Conservation (phyloP, 2,113 vertebrate species). For the Empidonax traillii region DNA sequence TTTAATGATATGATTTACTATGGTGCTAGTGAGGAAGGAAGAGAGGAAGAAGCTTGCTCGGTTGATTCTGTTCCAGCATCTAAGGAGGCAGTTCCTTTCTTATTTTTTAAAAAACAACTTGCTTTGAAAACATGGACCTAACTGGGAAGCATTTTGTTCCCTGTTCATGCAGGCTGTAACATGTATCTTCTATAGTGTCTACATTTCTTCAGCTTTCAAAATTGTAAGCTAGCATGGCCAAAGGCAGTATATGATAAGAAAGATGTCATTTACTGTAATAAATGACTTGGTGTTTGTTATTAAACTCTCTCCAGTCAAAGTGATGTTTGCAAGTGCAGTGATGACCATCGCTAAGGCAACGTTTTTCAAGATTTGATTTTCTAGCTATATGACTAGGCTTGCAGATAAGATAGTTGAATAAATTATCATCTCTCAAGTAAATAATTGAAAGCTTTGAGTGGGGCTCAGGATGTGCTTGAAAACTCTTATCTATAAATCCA, state of each 20-base stretch:
- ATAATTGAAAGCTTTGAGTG: neutral
- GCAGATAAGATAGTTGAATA: neutral
- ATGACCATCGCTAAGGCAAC: neutral
- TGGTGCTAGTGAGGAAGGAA: neutral
- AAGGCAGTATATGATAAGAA: neutral
- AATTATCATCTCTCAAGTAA: neutral
- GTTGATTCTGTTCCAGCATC: neutral
- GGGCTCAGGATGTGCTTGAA: neutral
- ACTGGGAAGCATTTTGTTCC: neutral
- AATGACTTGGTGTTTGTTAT: neutral
- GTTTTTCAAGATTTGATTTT: neutral
- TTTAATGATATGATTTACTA: neutral
- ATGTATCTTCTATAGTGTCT: neutral
- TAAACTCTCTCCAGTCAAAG: neutral
- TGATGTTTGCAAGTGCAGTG: neutral
- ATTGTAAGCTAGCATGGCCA: neutral
- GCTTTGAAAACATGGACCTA: neutral
- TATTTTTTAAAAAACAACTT: neutral
- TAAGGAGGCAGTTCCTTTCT: neutral
- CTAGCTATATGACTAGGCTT: neutral
- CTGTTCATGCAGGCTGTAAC: neutral
- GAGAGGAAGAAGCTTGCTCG: neutral
- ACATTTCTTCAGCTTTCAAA: neutral
- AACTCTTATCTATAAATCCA: neutral
- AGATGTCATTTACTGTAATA: slow-evolving; percentile 10